These are phyloP conservation scores for Drosophila sproati DNA, from an alignment of 1,140 invertebrate species.

Conservation along the genomic window DNA sequence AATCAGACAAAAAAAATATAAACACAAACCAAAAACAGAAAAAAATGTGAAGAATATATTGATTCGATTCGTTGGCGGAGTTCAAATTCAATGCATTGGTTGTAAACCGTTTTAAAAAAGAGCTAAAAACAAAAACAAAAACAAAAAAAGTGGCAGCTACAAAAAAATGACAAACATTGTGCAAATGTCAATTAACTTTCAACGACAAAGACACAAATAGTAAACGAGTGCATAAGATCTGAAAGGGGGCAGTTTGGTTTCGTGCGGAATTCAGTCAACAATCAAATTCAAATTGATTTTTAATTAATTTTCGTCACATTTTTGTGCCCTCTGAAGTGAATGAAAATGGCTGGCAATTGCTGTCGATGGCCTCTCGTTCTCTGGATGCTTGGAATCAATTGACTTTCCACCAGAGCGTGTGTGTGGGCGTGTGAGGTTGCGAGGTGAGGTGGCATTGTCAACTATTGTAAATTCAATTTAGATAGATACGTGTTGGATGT, in stretches of 20 bases:
- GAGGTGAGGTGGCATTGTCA: conserved; percentile 56
- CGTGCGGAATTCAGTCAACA: conserved; percentile 54
- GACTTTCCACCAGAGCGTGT: conserved; percentile 6
- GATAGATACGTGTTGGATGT: conserved; percentile 53
- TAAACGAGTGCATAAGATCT: conserved; percentile 19
- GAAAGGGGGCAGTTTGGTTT: neutral
- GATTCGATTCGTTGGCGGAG: conserved; percentile 34
- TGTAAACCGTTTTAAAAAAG: neutral
- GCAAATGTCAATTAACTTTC: conserved; percentile 76
- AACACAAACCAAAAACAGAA: conserved; percentile 1
- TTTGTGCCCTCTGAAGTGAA: conserved; percentile 56
- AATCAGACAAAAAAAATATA: conserved; percentile 35
- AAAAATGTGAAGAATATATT: conserved; percentile 32
- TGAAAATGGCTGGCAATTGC: conserved; percentile 43
- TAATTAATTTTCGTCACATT: conserved; percentile 83
- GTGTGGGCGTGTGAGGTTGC: conserved; percentile 15
- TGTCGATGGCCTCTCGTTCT: conserved; percentile 5
- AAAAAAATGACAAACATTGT: conserved; percentile 64
- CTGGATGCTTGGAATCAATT: conserved; percentile 28
- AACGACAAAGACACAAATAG: conserved; percentile 42
- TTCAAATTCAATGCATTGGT: neutral
- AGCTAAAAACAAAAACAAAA: too few species aligned
- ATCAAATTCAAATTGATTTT: conserved; percentile 83
- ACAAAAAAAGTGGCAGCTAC: neutral
- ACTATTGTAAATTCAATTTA: conserved; percentile 80